phyloP scores from a whole-genome alignment of 2,113 vertebrate genomes.

The Podocnemis expansa region DNA sequence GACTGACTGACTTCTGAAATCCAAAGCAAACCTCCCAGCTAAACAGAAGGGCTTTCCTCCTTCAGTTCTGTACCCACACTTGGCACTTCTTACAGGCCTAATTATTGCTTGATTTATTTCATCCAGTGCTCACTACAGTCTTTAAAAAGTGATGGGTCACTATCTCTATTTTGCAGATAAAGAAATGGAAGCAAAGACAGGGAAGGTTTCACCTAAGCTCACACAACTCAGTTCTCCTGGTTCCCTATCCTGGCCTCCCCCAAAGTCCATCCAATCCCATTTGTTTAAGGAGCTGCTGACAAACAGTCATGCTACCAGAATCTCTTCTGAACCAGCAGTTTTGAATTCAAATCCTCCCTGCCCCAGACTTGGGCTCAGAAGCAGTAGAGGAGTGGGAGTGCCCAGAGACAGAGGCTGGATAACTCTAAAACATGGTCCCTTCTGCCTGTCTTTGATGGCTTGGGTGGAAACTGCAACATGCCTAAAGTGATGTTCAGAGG shows the following conservation, averaged over 20 bases:
- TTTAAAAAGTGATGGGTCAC: neutral
- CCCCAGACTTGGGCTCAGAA: neutral
- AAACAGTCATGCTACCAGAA: too few species aligned
- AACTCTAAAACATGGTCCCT: too few species aligned
- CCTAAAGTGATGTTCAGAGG: accelerated
- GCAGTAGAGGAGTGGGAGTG: neutral
- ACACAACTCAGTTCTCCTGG: neutral
- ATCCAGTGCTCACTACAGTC: neutral
- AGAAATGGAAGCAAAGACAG: neutral
- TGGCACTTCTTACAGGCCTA: too few species aligned
- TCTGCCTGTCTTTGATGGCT: neutral
- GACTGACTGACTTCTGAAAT: neutral
- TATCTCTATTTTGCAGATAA: neutral
- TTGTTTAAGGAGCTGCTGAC: too few species aligned
- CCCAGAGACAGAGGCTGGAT: too few species aligned
- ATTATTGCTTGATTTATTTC: too few species aligned
- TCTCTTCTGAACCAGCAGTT: neutral
- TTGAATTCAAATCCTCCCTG: neutral
- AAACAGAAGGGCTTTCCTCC: neutral
- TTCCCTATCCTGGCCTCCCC: neutral
- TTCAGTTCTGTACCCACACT: too few species aligned
- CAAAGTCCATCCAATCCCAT: too few species aligned
- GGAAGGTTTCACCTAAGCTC: neutral
- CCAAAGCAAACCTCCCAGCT: neutral
- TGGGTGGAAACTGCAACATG: neutral